phyloP scores from a whole-genome alignment of 2,797 vertebrate genomes.

The Pteronotus mesoamericanus region DNA sequence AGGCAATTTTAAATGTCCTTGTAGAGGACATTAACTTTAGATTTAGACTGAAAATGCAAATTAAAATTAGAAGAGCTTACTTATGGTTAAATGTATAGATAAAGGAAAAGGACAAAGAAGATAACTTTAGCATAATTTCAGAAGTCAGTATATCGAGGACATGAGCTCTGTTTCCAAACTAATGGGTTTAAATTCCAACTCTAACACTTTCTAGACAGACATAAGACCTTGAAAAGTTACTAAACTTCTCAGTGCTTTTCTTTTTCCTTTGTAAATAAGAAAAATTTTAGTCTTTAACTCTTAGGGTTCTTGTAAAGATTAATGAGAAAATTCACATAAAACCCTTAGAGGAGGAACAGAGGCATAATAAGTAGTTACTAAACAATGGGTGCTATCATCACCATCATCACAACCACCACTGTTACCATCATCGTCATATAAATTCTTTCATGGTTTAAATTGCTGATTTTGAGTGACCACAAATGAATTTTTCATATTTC shows the following conservation, averaged over 20 bases:
- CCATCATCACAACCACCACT: background rate
- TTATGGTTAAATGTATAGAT: background rate
- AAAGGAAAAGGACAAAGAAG: background rate
- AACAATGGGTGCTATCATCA: background rate
- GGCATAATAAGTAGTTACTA: background rate
- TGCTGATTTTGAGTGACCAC: background rate
- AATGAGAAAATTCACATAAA: background rate
- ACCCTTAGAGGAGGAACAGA: background rate
- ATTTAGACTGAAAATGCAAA: background rate
- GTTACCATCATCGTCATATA: background rate
- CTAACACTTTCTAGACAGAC: background rate
- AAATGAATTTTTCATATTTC: background rate
- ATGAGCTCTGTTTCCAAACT: background rate
- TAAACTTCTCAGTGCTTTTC: background rate
- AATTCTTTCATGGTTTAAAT: background rate
- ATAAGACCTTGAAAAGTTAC: background rate
- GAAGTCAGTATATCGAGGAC: background rate
- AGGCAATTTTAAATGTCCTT: background rate
- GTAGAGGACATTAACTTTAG: background rate
- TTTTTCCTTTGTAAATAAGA: background rate
- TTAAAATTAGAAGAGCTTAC: background rate
- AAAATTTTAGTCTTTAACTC: background rate
- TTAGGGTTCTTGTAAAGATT: background rate
- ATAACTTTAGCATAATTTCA: background rate
- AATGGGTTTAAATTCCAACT: background rate